Percentiles rank a stretch among this genome's conserved stretches.
phyloP scores from a whole-genome alignment of 2,888 invertebrate species.

The Griposia aprilina region DNA sequence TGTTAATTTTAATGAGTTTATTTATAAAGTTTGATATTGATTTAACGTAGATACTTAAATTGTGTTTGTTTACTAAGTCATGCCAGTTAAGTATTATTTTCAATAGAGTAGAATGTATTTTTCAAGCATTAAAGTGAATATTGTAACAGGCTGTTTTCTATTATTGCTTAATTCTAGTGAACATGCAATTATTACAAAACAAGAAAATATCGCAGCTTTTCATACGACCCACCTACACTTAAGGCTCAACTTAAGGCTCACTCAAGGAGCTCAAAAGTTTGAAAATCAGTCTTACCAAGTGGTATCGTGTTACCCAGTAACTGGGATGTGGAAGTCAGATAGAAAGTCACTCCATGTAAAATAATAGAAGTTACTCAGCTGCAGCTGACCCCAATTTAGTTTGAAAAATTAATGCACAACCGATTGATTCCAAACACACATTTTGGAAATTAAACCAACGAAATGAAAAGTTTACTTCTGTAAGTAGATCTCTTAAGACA shows the following conservation, averaged over 20 bases:
- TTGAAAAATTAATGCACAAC: not conserved
- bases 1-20: slow-evolving; percentile 14
- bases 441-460: too few relatives aligned
- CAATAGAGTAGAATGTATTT: not conserved
- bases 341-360: not conserved
- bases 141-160: not conserved
- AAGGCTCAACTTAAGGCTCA: too few relatives aligned
- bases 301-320: not conserved
- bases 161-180: not conserved
- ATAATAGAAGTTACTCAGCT: not conserved
- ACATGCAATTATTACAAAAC: not conserved
- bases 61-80: not conserved
- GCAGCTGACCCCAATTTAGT: not conserved
- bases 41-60: not conserved
- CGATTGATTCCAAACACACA: not conserved
- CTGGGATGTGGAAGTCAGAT: not conserved
- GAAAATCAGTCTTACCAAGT: not conserved
- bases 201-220: too few relatives aligned
- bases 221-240: not conserved
- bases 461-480: too few relatives aligned
- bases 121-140: not conserved
- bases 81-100: not conserved
- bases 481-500: too few relatives aligned
- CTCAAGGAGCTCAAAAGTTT: not conserved
- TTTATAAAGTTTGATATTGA: not conserved